Evolutionary conservation across 1,140 invertebrate genomes (phyloP), one percentile per base, ranked within the genome.

Genomic region (Dendroctonus valens): DNA sequence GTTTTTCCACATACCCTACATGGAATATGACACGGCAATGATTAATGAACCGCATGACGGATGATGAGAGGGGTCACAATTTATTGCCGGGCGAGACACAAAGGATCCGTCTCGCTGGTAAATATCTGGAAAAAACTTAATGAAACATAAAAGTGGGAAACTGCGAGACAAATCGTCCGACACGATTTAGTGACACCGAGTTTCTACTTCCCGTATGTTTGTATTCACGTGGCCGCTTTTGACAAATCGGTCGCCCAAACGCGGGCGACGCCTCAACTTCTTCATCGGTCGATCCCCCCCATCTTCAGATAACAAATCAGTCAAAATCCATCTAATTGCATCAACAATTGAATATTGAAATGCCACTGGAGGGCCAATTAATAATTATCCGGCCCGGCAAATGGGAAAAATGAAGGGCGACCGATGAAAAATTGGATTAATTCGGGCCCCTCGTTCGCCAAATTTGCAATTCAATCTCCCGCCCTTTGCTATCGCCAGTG

Each of bases 101-200:
- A 41, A 53, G 7, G 37, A 41, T 62, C 41, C 42, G 41, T 62
- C 59, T 53, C 40, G 41, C 14, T 41, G 59, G 59, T 52, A 62
- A 62, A 52, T 62, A 53, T 62, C 50, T 50, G 58, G 58, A 62
- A 62, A n/a, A 51, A 62, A 51, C 38, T 60, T 60, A 50, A 50
- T 50, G 44, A 60, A 50, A 50, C 44, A 50, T 60, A 49, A 50
- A 60, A 60, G 59, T 60, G 38, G 41, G 42, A 59, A 59, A 46
- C 41, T 4, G 9, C 41, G 59, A 12, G 59, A 62, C 59, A 62
- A 53, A 62, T 62, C 50, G 50, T 52, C 53, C 41, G 41, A 12
- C 9, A 8, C 11, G 11, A 51, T 7, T 42, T 12, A 37, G 6
- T 9, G 55, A 58, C 9, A 12, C 1, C 14, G 49, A 12, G 14